Percentiles rank a stretch among this genome's conserved stretches.
These are phyloP conservation scores for Actinostola sp. DNA, from an alignment of 92 coral and sea anemone genomes.

Conservation along the genomic window DNA sequence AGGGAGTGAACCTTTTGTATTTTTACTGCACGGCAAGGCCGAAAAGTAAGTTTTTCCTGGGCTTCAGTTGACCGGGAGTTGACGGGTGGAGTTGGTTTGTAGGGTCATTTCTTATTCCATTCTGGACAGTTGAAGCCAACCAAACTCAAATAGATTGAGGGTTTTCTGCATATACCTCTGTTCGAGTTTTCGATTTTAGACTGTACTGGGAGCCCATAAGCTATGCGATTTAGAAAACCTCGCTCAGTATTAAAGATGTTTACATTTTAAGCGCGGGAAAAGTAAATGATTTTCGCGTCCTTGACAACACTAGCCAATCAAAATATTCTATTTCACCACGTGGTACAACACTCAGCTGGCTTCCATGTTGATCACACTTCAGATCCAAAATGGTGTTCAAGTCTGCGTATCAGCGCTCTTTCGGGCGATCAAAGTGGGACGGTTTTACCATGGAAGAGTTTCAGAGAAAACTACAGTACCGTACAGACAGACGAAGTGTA, in stretches of 20 bases:
- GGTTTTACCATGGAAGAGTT: slow-evolving; percentile 80
- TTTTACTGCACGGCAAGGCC: no score
- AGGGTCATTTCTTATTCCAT: no score
- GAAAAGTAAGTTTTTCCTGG: no score
- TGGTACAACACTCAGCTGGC: slow-evolving; percentile 46
- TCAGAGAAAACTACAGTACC: slow-evolving; percentile 72
- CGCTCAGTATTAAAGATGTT: not conserved
- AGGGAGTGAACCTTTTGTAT: not conserved
- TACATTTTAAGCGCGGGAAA: slow-evolving; percentile 71
- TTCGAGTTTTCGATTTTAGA: no score
- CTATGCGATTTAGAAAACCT: no score
- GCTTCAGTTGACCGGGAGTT: no score
- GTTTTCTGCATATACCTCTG: no score
- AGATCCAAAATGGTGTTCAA: slow-evolving; percentile 76
- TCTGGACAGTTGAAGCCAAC: no score
- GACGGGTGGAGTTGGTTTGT: no score
- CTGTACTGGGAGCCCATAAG: no score
- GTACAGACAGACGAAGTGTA: slow-evolving; percentile 88
- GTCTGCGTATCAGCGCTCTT: slow-evolving; percentile 77
- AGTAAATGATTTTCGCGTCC: slow-evolving; percentile 47
- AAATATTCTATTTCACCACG: slow-evolving; percentile 13
- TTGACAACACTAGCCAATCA: slow-evolving; percentile 74
- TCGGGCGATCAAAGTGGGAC: slow-evolving; percentile 84
- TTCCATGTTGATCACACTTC: slow-evolving; percentile 23
- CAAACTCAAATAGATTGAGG: no score